Evolutionary conservation across 2,113 vertebrate genomes (phyloP).

Genomic region (Pelusios castaneus): DNA sequence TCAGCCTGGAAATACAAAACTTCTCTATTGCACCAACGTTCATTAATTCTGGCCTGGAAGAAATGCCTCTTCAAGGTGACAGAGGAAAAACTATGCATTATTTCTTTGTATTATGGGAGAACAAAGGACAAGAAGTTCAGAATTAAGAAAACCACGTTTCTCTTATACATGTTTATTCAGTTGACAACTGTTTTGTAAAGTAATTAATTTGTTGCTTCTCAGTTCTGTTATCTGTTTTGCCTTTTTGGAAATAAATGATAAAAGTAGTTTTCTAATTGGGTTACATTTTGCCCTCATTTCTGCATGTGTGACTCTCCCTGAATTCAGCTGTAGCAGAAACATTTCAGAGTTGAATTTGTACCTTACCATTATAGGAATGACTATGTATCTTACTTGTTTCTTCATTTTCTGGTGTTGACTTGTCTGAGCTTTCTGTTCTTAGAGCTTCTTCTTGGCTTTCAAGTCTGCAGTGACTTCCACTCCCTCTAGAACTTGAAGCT

Average conservation of each 20-base stretch:
- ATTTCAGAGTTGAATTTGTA: background rate
- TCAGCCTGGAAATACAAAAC: background rate
- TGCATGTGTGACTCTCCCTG: background rate
- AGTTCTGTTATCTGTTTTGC: background rate
- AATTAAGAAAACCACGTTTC: background rate
- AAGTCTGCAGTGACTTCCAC: constrained; percentile 81
- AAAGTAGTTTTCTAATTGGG: background rate
- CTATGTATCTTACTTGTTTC: constrained; percentile 69
- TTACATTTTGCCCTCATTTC: background rate
- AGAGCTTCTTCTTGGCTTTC: constrained; percentile 73
- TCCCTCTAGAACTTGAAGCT: constrained; percentile 87
- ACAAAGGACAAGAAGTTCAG: background rate
- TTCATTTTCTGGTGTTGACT: constrained; percentile 59
- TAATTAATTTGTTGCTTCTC: background rate
- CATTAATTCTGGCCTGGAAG: background rate
- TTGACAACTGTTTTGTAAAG: background rate
- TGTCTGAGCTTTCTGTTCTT: constrained; percentile 63
- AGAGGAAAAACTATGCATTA: background rate
- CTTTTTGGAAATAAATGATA: background rate
- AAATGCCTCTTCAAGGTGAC: background rate
- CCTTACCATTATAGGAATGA: background rate
- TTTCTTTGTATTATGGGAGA: background rate
- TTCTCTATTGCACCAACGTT: background rate
- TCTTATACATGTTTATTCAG: background rate
- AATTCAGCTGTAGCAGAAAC: background rate